phyloP scores from a whole-genome alignment of 2,797 vertebrate genomes.

The Microhierax caerulescens region DNA sequence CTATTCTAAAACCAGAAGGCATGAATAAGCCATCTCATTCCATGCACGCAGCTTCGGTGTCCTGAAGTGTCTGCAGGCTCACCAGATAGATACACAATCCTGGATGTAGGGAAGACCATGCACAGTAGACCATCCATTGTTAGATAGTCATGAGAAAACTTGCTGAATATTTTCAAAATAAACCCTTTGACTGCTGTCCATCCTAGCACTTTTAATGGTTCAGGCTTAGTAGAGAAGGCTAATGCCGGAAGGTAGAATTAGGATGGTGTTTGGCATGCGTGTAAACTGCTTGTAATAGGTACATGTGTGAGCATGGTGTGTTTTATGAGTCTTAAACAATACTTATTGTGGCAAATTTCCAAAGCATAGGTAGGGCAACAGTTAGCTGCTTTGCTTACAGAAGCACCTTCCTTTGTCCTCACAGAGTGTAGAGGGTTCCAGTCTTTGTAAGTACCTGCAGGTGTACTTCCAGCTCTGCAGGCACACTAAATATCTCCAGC shows the following conservation, averaged over 20 bases:
- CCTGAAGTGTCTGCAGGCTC: background rate
- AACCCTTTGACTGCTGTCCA: background rate
- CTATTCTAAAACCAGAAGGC: background rate
- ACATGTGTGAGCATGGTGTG: background rate
- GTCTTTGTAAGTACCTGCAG: background rate
- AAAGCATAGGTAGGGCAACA: background rate
- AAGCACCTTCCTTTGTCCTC: background rate
- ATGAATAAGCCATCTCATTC: background rate
- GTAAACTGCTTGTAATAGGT: background rate
- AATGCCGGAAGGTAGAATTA: background rate
- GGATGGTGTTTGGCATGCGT: background rate
- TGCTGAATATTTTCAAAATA: background rate
- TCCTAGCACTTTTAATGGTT: background rate
- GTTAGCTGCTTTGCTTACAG: background rate
- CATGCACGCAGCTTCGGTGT: background rate
- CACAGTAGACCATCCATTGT: background rate
- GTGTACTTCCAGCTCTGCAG: background rate
- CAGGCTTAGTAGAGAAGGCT: background rate
- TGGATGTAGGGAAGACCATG: background rate
- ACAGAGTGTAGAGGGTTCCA: background rate
- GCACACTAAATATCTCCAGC: background rate
- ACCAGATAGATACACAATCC: rapidly evolving
- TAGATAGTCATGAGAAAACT: background rate
- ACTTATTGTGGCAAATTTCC: background rate
- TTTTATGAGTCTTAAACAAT: background rate